Evolutionary conservation across 2,113 vertebrate genomes (phyloP), one percentile per base, ranked within the genome.

Genomic region (Tetraodon nigroviridis): DNA sequence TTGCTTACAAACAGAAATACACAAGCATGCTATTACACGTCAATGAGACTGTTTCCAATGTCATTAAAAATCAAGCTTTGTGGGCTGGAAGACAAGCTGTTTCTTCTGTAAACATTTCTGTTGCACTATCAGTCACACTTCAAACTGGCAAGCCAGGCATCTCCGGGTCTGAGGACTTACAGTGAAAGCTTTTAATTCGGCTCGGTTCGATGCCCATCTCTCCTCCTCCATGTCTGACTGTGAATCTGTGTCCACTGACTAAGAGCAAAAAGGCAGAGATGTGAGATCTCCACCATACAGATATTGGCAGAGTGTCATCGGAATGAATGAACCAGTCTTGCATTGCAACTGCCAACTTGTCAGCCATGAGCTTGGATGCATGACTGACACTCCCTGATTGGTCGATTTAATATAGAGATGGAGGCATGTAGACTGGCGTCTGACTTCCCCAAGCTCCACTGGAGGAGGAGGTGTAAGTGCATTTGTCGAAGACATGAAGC

Each of bases 281-380:
- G 62, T 71, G 75, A 71, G 14, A 65, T 75, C 81, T 76, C 76
- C 73, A 71, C 84, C 55, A 61, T 59, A 77, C 78, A 83, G 82
- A 88, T 91, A 91, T 91, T 83, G 88, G 90, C 87, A 90, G 89
- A 82, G 82, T 90, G 89, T 91, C 88, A 90, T 90, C 84, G 76
- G 79, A 90, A 89, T 89, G 87, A 89, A 90, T 90, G 89, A 89
- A 89, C 83, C 84, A 59, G 83, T 89, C 86, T 85, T 78, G 84
- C 87, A 84, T 86, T 61, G 78, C 80, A 89, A 80, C 86, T 89
- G 88, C 87, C 88, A 89, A 87, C 84, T 86, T 90, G 88, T 89
- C 89, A 90, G 75, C 74, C 46, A 74, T 49, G 77, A 87, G 86
- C 84, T 75, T 83, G 84, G 77, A 86, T 88, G 86, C 87, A 87